A percentile compares a stretch with the other conserved stretches of the same genome.
These are phyloP conservation scores for Neoitamus cyanurus DNA, from an alignment of 2,888 invertebrate genomes.

Conservation along the genomic window DNA sequence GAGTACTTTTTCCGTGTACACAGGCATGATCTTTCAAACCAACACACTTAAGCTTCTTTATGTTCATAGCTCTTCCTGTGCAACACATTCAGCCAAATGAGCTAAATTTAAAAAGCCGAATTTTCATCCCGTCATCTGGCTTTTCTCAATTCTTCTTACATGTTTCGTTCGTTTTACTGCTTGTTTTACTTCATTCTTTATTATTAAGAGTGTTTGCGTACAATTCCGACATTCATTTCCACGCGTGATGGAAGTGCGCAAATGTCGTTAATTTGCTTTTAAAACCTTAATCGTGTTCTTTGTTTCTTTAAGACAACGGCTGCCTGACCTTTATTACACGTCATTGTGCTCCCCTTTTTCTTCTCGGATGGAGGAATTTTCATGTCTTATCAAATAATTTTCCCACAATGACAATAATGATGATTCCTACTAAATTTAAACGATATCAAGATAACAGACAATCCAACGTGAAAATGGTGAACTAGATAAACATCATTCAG, in stretches of 20 bases:
- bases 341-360: neutral
- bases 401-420: neutral
- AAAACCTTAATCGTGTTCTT: neutral
- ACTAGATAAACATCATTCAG: neutral
- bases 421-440: no score
- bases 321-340: neutral
- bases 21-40: conserved; percentile 15
- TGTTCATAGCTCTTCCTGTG: neutral
- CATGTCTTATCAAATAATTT: no score
- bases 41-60: neutral
- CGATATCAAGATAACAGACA: no score
- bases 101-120: conserved; percentile 51
- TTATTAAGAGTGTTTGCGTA: neutral
- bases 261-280: neutral
- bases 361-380: neutral
- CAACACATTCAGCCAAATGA: neutral
- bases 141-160: conserved; percentile 31
- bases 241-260: neutral
- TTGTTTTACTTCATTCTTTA: conserved; percentile 8
- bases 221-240: conserved; percentile 11
- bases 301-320: neutral
- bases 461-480: no score
- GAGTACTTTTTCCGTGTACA: conserved; percentile 28
- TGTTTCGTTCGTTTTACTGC: conserved; percentile 13
- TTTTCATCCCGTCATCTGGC: conserved; percentile 38